Percentiles rank a stretch among this genome's conserved stretches.
Conservation (phyloP, 2,888 invertebrate genomes). For the Thalpophila matura region DNA sequence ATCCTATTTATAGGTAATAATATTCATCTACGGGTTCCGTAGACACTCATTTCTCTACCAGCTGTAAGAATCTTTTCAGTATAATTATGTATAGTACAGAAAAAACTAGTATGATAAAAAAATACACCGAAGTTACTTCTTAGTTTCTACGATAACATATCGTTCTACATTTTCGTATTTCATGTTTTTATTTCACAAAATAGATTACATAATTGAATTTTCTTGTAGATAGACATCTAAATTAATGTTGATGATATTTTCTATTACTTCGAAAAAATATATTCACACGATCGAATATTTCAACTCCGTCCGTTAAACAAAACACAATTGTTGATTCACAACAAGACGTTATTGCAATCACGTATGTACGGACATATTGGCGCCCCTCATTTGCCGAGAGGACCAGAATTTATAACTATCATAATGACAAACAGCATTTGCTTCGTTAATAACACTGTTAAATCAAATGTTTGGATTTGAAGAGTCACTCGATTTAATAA, state of each 20-base stretch:
- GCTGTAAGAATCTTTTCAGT: background rate
- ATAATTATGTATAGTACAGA: too few relatives aligned
- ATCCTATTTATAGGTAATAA: too few relatives aligned
- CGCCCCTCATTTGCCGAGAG: slow-evolving; percentile 48
- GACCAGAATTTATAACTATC: slow-evolving; percentile 61
- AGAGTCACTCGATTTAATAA: slow-evolving; percentile 65
- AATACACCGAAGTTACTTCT: background rate
- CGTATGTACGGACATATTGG: slow-evolving; percentile 46
- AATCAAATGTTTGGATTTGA: slow-evolving; percentile 70
- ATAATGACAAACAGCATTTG: slow-evolving; percentile 63
- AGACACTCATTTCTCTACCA: background rate
- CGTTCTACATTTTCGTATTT: background rate
- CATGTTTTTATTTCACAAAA: slow-evolving; percentile 5
- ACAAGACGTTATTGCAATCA: slow-evolving; percentile 41
- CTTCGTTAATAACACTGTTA: slow-evolving; percentile 65
- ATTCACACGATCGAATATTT: slow-evolving; percentile 41
- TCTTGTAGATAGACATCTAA: background rate
- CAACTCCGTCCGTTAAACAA: slow-evolving; percentile 25
- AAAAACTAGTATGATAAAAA: too few relatives aligned
- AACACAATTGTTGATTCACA: slow-evolving; percentile 40
- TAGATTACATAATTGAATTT: background rate
- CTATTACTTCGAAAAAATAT: slow-evolving; percentile 28
- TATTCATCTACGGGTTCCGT: too few relatives aligned
- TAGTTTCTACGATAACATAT: background rate
- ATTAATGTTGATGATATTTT: slow-evolving; percentile 5